phyloP scores from a whole-genome alignment of 1,140 invertebrate genomes.

The Aphelinus certus region DNA sequence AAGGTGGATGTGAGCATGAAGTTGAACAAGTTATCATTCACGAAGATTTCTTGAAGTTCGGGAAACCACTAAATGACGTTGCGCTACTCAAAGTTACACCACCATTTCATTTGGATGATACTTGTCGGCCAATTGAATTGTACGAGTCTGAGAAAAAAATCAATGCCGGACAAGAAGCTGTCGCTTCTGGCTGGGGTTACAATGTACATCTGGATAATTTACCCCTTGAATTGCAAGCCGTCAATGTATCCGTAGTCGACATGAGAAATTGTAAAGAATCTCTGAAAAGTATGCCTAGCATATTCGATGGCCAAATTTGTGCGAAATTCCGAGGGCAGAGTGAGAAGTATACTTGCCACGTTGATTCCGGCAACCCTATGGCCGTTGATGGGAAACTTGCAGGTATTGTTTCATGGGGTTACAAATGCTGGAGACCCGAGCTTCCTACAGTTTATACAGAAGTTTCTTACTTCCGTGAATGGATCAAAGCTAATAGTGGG shows the following conservation, averaged over 20 bases:
- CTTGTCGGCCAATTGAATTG: neutral
- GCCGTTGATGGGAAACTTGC: slow-evolving; percentile 3
- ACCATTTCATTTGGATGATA: neutral
- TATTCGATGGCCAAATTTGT: neutral
- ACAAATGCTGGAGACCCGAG: neutral
- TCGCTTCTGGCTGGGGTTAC: neutral
- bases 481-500: neutral
- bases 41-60: neutral
- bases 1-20: neutral
- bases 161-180: neutral
- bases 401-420: slow-evolving; percentile 10
- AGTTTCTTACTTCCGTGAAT: slow-evolving; percentile 2
- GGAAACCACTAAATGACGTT: neutral
- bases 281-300: neutral
- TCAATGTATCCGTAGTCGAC: neutral
- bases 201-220: neutral
- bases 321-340: too few relatives aligned
- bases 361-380: neutral
- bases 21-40: neutral
- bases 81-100: neutral
- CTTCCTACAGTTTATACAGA: neutral
- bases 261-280: too few relatives aligned
- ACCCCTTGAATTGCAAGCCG: neutral
- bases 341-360: too few relatives aligned
- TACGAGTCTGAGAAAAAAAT: neutral